Evolutionary conservation across 2,113 vertebrate species (phyloP).

Genomic region (Eulemur rufifrons): DNA sequence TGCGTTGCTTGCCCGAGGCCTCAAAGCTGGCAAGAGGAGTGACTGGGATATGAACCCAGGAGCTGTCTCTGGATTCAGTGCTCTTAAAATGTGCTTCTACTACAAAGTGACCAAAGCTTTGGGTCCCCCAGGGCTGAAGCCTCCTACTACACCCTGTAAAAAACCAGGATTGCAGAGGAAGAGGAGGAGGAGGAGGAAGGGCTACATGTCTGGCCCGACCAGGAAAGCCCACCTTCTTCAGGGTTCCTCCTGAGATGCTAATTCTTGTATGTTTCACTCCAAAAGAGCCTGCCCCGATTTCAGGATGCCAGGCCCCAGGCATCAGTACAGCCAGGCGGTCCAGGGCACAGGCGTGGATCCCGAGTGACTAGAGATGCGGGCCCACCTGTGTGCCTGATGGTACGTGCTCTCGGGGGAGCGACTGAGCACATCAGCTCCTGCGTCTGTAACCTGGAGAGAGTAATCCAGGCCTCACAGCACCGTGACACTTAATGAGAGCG

Average conservation of each 20-base stretch:
- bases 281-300: neutral
- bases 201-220: neutral
- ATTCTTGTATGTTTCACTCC: neutral
- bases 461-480: no score
- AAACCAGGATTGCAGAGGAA: rapidly evolving
- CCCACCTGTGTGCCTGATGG: neutral
- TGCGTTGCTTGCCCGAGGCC: neutral
- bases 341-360: neutral
- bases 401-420: neutral
- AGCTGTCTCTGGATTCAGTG: neutral
- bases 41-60: neutral
- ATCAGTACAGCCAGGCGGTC: rapidly evolving
- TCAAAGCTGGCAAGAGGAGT: neutral
- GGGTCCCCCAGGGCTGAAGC: neutral
- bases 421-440: neutral
- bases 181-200: neutral
- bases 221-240: neutral
- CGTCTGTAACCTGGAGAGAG: no score
- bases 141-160: neutral
- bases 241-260: neutral
- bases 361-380: neutral
- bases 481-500: neutral
- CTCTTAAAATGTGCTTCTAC: neutral
- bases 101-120: neutral
- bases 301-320: neutral